These are phyloP conservation scores for Pinctada fucata DNA, from an alignment of 2,888 invertebrate genomes.

Conservation along the genomic window DNA sequence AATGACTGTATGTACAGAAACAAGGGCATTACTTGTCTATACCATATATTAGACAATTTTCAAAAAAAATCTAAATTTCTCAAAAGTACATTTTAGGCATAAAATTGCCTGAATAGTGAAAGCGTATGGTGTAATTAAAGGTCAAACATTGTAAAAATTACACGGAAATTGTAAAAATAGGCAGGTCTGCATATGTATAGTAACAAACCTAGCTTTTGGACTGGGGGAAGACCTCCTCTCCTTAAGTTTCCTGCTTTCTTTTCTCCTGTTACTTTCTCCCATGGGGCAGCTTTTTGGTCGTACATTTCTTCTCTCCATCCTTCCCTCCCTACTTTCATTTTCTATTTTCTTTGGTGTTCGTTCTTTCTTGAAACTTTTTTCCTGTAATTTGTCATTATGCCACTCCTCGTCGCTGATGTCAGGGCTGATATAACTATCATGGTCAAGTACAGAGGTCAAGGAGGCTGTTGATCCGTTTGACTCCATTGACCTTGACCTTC, in stretches of 20 bases:
- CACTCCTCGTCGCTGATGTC: slow-evolving; percentile 58
- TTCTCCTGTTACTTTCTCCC: background rate
- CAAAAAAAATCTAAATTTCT: too few relatives aligned
- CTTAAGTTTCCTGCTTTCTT: background rate
- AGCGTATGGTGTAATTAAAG: too few relatives aligned
- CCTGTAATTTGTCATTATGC: slow-evolving; percentile 13
- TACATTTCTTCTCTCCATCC: background rate
- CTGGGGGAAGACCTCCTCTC: background rate
- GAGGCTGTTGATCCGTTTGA: slow-evolving; percentile 73
- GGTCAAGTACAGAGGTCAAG: slow-evolving; percentile 71
- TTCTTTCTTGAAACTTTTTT: slow-evolving; percentile 23
- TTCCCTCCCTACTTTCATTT: background rate
- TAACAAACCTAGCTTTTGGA: background rate
- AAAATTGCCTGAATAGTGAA: too few relatives aligned
- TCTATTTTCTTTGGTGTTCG: slow-evolving; percentile 25
- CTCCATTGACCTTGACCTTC: slow-evolving; percentile 60
- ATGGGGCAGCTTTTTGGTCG: background rate
- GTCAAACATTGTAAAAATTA: too few relatives aligned
- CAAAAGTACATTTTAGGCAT: too few relatives aligned
- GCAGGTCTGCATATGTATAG: too few relatives aligned
- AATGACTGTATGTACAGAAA: too few relatives aligned
- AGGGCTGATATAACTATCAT: slow-evolving; percentile 69
- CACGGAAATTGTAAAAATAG: too few relatives aligned
- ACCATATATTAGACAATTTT: too few relatives aligned
- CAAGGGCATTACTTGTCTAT: too few relatives aligned